Evolutionary conservation across 2,888 invertebrate genomes (phyloP), one percentile per base, ranked within the genome.

Genomic region (Mythimna lalbum): DNA sequence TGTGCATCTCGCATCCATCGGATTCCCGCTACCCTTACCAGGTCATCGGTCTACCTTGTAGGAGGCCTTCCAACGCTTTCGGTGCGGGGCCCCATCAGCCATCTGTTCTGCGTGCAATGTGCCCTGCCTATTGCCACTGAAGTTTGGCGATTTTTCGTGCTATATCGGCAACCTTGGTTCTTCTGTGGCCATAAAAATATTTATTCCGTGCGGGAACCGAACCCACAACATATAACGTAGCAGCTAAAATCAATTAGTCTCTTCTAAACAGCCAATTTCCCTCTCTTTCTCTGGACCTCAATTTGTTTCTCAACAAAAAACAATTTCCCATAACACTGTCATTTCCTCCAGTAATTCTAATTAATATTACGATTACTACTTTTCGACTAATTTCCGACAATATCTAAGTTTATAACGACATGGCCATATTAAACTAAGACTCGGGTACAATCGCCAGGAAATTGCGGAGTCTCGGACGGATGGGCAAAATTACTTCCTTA

Each of bases 331-430:
- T 50, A n/a, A 74, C 4, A 27, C 49, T 59, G 52, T 52, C 12
- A 50, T 50, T 49, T 19, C n/a, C 10, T 43, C 33, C 49, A 73
- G 74, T 33, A 50, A 75, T 75, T 75, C 19, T 53, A 53, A 62
- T 79, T 64, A 69, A 69, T 62, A 64, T 80, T 43, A 78, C 56
- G 75, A 65, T 70, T 69, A 75, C 80, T 69, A 73, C 74, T 72
- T 72, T 72, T 67, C 12, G 67, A 47, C 59, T 52, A 66, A 73
- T 77, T 75, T 63, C 57, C 59, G 31, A 70, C 55, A 27, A 33
- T 47, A 64, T 76, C 64, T 67, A 84, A 82, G 82, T 81, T 82
- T 74, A 65, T 79, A 76, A 81, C 23, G 76, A 73, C 69, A 77
- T 81, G 52, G 67, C 23, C 62, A 52, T 79, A 76, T 39, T 63